phyloP scores from a whole-genome alignment of 2,888 invertebrate species.

The Siphlonurus alternatus region DNA sequence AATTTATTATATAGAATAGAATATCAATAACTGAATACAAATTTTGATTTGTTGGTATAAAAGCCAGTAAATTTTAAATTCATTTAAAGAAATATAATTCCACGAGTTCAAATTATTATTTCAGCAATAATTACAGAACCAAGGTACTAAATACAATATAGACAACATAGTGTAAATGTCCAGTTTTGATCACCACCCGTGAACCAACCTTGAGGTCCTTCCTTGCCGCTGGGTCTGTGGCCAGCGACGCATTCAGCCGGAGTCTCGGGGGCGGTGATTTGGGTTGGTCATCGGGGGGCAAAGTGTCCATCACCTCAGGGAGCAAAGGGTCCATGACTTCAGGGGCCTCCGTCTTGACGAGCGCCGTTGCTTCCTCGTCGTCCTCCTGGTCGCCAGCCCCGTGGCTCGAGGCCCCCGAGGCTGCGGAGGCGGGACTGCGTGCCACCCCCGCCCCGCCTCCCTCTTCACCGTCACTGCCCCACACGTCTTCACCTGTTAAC shows the following conservation, averaged over 20 bases:
- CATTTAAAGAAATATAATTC: too few species aligned
- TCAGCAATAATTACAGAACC: too few species aligned
- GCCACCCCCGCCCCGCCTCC: slow-evolving; percentile 17
- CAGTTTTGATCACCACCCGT: too few species aligned
- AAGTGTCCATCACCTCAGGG: slow-evolving; percentile 26
- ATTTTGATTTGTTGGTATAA: too few species aligned
- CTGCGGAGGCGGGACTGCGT: slow-evolving; percentile 13
- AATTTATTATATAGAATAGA: too few species aligned
- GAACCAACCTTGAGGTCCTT: slow-evolving; percentile 13
- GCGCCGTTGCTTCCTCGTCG: slow-evolving; percentile 5
- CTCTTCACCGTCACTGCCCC: slow-evolving; percentile 10
- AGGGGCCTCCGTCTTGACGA: slow-evolving; percentile 29
- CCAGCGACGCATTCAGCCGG: slow-evolving; percentile 59
- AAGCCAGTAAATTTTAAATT: too few species aligned
- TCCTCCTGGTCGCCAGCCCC: slow-evolving; percentile 3
- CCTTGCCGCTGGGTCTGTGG: slow-evolving; percentile 61
- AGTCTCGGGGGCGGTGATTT: slow-evolving; percentile 37
- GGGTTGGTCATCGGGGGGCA: slow-evolving; percentile 24
- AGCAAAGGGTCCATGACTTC: slow-evolving; percentile 28
- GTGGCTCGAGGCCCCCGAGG: slow-evolving; percentile 10
- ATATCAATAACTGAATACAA: too few species aligned
- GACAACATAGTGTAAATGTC: too few species aligned
- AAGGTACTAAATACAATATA: too few species aligned
- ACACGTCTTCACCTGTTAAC: neutral
- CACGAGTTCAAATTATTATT: too few species aligned